Evolutionary conservation across 2,797 vertebrate genomes (phyloP), one percentile per base, ranked within the genome.

Genomic region (Myotis vivesi): DNA sequence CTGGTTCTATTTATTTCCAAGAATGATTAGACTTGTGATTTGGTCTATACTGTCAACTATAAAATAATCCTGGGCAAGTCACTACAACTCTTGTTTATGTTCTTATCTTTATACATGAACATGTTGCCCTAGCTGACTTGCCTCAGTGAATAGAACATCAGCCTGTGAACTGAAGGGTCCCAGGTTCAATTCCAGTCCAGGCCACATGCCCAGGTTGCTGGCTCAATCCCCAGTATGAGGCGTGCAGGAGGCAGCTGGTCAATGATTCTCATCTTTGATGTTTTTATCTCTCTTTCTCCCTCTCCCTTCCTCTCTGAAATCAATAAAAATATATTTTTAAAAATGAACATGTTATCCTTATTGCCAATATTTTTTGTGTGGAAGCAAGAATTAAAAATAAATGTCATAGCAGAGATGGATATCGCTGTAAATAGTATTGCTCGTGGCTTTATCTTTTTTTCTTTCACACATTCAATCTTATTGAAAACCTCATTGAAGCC

Each of bases 341-440:
- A 28, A 30, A 59, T 59, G 36, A 89, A 5, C 33, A 53, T 62
- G 25, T 55, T 41, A 69, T 3, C 2, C n/a, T 92, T 83, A 68
- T 10, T 44, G 25, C 23, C 9, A 49, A 59, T 1, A 8, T 71
- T 28, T 87, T 87, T 55, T 68, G 19, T 64, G 36, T 80, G 5
- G 38, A 87, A 72, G 1, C 44, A 28, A 92, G 33, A 87, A 95
- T 85, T 85, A 46, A 85, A 94, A 91, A 44, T 53, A 72, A 83
- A 30, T 41, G 8, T 69, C n/a, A 46, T 55, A 72, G 20, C 11
- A 89, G 57, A 94, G 41, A 84, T n/a, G 36, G 20, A 68, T 41
- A 22, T 59, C 49, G 23, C 75, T 83, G 17, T 68, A 72, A 90
- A 73, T 96, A 57, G 25, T 38, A n/a, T 85, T 72, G 81, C 28